Conservation (phyloP, 2,797 vertebrate species). For the Eidolon dupreanum region DNA sequence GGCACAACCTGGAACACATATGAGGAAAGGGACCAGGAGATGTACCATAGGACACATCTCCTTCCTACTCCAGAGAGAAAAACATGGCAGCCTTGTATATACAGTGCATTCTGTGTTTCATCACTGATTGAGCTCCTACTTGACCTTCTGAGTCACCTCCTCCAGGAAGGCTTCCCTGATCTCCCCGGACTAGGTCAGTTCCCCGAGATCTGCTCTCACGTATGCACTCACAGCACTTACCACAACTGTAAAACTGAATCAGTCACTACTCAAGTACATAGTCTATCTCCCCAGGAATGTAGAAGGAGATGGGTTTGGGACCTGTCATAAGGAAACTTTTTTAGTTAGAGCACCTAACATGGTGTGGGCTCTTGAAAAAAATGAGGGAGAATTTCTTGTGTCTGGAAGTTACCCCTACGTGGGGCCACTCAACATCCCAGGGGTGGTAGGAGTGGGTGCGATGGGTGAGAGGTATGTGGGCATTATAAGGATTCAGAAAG, state of each 20-base stretch:
- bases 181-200: not conserved
- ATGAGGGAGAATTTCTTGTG: not conserved
- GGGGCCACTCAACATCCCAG: not conserved
- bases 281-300: not conserved
- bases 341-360: not conserved
- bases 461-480: not conserved
- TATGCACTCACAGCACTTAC: not conserved
- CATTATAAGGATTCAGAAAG: not conserved
- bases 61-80: not conserved
- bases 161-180: not conserved
- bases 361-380: too few species aligned
- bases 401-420: not conserved
- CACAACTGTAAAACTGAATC: not conserved
- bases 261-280: too few species aligned
- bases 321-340: not conserved
- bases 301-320: not conserved
- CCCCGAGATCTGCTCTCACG: not conserved
- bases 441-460: not conserved
- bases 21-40: not conserved
- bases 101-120: not conserved
- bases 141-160: not conserved
- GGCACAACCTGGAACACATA: rapidly evolving
- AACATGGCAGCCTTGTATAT: not conserved
- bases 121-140: not conserved
- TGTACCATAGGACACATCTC: not conserved